Base-by-base conservation (phyloP, 2,797 vertebrate species). In the Urosaurus nigricauda region DNA sequence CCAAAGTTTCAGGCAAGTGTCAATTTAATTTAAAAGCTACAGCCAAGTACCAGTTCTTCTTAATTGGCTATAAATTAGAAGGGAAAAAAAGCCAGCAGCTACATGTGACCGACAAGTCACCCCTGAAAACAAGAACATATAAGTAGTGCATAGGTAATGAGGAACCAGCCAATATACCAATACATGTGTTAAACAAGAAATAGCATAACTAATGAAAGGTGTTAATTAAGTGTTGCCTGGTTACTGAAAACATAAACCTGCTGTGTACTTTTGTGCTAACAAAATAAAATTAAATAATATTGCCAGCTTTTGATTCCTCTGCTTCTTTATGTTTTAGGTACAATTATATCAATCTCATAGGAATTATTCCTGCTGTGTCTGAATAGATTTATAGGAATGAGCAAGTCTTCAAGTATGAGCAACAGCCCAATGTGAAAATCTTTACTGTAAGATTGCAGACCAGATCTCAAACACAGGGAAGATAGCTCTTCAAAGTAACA, bases 91-190 rank as follows among this genome's bases (percentile, higher is more conserved):
- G 40, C 29, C 0, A 88, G 86, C 91, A 91, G 88, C 37, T 90
- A 85, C 91, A 92, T 79, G 75, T 90, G 87, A 83, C 88, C 92
- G 84, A 85, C 83, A 89, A 81, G 78, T 73, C 90, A 88, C 70
- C 90, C 87, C 43, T 80, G 79, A 74, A 94, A 75, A 35, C 2
- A 0, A 0, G 5, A 87, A 89, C 68, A 32, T 37, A 92, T 80
- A 83, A 91, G 86, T 86, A 2, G 51, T 89, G 83, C n/a, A 78
- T 37, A 84, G 13, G 70, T 68, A 92, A 82, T 68, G 86, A 89
- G 85, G 88, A 4, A 75, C 0, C 32, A 78, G 24, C 79, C 83
- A 86, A 88, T 58, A 37, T n/a, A 87, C 47, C 80, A 86, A 88
- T 58, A 35, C 14, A 81, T 8, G 83, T 86, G 87, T 90, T 86